Percentiles rank a stretch among this genome's conserved stretches.
These are phyloP conservation scores for Sebastes flavidus DNA, from an alignment of 2,797 vertebrate genomes.

Conservation along the genomic window DNA sequence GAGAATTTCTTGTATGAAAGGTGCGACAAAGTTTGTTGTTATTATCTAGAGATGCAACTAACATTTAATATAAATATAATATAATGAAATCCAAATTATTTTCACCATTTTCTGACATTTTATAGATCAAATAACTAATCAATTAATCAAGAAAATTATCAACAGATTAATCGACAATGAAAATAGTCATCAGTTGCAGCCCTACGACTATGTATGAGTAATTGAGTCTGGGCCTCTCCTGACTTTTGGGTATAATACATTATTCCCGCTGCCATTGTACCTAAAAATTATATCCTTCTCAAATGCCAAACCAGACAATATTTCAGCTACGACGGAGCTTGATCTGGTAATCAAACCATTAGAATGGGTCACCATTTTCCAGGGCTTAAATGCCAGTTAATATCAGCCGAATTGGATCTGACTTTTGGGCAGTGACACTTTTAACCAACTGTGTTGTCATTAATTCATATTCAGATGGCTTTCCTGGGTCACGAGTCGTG, in stretches of 20 bases:
- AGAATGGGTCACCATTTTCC: conserved; percentile 23
- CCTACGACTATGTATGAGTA: not conserved
- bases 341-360: conserved; percentile 43
- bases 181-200: too few relatives aligned
- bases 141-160: too few relatives aligned
- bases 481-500: conserved; percentile 56
- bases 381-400: conserved; percentile 57
- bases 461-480: conserved; percentile 68
- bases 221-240: not conserved
- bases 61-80: not conserved
- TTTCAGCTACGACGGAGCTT: conserved; percentile 7
- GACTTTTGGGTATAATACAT: not conserved
- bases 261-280: not conserved
- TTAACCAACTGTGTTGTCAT: conserved; percentile 52
- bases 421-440: conserved; percentile 52
- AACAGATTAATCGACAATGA: too few relatives aligned
- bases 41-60: not conserved
- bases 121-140: too few relatives aligned
- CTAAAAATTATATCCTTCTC: conserved; percentile 1
- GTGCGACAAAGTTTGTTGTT: not conserved
- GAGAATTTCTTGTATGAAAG: not conserved
- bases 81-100: not conserved
- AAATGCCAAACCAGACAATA: conserved; percentile 38
- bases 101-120: too few relatives aligned
- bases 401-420: conserved; percentile 56